phyloP scores from a whole-genome alignment of 30 jellyfish, hydroid and myxozoan species.

The Aurelia sp. region DNA sequence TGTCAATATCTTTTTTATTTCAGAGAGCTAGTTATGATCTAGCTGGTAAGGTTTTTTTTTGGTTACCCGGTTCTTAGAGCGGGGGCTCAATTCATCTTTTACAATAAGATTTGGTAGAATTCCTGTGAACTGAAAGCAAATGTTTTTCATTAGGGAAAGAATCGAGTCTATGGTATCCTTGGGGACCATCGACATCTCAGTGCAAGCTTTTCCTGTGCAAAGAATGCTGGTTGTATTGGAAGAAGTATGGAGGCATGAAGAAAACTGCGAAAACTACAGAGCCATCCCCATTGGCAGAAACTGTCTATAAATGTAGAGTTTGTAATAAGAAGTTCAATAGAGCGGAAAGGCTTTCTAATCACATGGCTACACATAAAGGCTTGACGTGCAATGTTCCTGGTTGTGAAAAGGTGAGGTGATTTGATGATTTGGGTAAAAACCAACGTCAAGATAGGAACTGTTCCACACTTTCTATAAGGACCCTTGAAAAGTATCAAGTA shows the following conservation, averaged over 20 bases:
- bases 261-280: slow-evolving; percentile 86
- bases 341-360: slow-evolving; percentile 94
- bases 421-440: no score
- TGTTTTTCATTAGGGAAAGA: slow-evolving; percentile 69
- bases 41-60: no score
- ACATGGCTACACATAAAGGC: slow-evolving; percentile 96
- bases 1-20: no score
- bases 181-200: slow-evolving; percentile 98
- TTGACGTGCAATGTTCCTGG: slow-evolving; percentile 93
- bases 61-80: no score
- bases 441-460: no score
- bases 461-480: no score
- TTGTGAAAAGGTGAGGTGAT: slow-evolving; percentile 89
- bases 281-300: slow-evolving; percentile 80
- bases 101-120: no score
- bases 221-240: slow-evolving; percentile 99
- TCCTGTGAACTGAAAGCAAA: not conserved
- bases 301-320: slow-evolving; percentile 89
- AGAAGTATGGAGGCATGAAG: slow-evolving; percentile 97
- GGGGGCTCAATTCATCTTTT: no score
- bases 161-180: slow-evolving; percentile 97
- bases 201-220: slow-evolving; percentile 92
- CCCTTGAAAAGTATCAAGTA: no score
- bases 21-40: no score
- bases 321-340: slow-evolving; percentile 98